These are phyloP conservation scores for Phengaris alcon DNA, from an alignment of 2,888 invertebrate genomes.

Conservation along the genomic window DNA sequence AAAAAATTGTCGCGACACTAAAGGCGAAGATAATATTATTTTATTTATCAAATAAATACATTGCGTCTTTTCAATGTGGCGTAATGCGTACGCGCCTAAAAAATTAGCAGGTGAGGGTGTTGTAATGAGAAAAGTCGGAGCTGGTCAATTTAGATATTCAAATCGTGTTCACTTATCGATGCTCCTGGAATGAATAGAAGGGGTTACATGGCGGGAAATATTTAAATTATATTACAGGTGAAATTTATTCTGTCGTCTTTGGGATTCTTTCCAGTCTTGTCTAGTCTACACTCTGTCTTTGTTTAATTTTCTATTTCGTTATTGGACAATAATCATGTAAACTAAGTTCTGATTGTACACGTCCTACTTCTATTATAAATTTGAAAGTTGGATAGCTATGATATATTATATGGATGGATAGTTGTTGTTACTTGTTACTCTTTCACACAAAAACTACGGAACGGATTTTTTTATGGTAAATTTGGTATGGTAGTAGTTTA, in stretches of 20 bases:
- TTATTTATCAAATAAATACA: not conserved
- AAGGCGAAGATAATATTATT: not conserved
- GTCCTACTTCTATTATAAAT: no score
- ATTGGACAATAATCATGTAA: not conserved
- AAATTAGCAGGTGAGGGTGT: slow-evolving; percentile 68
- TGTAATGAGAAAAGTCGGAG: slow-evolving; percentile 72
- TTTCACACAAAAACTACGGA: no score
- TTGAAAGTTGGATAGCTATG: no score
- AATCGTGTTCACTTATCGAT: slow-evolving; percentile 62
- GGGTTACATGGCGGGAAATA: slow-evolving; percentile 28
- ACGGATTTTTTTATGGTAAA: no score
- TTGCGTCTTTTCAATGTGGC: not conserved
- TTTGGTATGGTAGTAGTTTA: no score
- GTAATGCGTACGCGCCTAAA: slow-evolving; percentile 38
- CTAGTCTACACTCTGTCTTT: not conserved
- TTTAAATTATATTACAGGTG: slow-evolving; percentile 23
- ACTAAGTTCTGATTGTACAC: no score
- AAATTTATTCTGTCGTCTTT: not conserved
- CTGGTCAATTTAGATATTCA: slow-evolving; percentile 78
- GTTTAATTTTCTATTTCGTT: not conserved
- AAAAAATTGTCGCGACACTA: not conserved
- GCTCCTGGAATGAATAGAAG: slow-evolving; percentile 43
- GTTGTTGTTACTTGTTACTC: no score
- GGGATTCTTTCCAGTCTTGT: not conserved
- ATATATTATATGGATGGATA: no score